Percentiles rank a stretch among this genome's conserved stretches.
These are phyloP conservation scores for Hypothenemus hampei DNA, from an alignment of 1,140 invertebrate genomes.

Conservation along the genomic window DNA sequence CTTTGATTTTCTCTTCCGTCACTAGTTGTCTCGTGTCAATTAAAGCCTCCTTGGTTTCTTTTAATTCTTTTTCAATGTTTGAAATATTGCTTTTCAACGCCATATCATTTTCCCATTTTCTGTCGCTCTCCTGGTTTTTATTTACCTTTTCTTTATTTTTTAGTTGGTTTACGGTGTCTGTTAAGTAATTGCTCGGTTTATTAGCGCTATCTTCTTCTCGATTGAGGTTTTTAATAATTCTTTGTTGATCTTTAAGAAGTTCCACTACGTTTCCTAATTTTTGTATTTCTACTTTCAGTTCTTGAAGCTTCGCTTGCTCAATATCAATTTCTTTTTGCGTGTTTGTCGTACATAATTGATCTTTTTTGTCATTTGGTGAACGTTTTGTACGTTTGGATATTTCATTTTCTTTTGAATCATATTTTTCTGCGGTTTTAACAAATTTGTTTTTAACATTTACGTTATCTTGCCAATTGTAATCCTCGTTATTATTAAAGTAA, in stretches of 20 bases:
- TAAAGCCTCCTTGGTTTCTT: slow-evolving; percentile 16
- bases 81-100: background rate
- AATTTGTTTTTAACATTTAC: no score
- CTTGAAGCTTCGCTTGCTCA: slow-evolving; percentile 10
- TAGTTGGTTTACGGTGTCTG: background rate
- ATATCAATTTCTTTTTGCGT: background rate
- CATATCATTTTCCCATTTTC: background rate
- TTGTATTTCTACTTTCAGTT: slow-evolving; percentile 35
- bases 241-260: slow-evolving; percentile 38
- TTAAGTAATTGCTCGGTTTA: background rate
- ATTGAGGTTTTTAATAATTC: slow-evolving; percentile 2
- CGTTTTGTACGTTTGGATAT: background rate
- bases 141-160: background rate
- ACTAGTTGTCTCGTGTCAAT: slow-evolving; percentile 18
- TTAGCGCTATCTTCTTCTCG: background rate
- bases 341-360: background rate
- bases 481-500: background rate
- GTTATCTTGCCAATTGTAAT: slow-evolving; percentile 12
- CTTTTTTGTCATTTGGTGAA: background rate
- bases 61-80: slow-evolving; percentile 12
- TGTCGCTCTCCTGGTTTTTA: background rate
- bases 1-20: slow-evolving; percentile 24
- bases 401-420: background rate
- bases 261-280: slow-evolving; percentile 35
- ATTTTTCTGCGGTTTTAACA: background rate